These are phyloP conservation scores for Helogale parvula DNA, from an alignment of 2,113 vertebrate genomes.

Conservation along the genomic window DNA sequence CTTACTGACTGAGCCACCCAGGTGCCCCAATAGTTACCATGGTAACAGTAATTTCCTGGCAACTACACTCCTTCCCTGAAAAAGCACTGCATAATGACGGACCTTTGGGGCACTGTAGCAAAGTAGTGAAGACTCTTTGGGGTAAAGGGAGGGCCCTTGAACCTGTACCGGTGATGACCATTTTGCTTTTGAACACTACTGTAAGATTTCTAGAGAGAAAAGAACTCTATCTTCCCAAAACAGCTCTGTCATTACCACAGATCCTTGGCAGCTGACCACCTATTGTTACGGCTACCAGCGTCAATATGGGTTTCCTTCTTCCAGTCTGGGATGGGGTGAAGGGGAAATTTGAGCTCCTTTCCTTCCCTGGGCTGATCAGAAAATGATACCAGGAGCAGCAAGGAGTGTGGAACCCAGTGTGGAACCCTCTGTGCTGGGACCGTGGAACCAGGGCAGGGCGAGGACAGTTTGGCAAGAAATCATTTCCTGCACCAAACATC, in stretches of 20 bases:
- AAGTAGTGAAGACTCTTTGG: fast-evolving
- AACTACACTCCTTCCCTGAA: background rate
- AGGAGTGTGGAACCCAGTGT: background rate
- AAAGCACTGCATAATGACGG: background rate
- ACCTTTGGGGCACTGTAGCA: background rate
- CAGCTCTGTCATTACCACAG: background rate
- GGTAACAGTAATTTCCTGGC: background rate
- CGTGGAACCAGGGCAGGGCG: background rate
- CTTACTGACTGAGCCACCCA: too few species aligned
- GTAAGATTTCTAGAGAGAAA: background rate
- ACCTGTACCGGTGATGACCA: background rate
- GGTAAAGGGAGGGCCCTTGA: background rate
- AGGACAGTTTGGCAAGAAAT: background rate
- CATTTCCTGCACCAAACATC: background rate
- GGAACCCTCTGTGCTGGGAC: background rate
- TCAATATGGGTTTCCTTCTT: background rate
- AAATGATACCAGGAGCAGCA: background rate
- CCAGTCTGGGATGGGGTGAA: background rate
- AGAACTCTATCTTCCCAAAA: background rate
- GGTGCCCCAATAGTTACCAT: background rate
- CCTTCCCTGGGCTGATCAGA: background rate
- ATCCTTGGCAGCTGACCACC: background rate
- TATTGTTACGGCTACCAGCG: background rate
- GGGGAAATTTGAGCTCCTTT: background rate
- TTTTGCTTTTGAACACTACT: background rate